Evolutionary conservation across 2,888 invertebrate species (phyloP).

Genomic region (Dorcus hopei): DNA sequence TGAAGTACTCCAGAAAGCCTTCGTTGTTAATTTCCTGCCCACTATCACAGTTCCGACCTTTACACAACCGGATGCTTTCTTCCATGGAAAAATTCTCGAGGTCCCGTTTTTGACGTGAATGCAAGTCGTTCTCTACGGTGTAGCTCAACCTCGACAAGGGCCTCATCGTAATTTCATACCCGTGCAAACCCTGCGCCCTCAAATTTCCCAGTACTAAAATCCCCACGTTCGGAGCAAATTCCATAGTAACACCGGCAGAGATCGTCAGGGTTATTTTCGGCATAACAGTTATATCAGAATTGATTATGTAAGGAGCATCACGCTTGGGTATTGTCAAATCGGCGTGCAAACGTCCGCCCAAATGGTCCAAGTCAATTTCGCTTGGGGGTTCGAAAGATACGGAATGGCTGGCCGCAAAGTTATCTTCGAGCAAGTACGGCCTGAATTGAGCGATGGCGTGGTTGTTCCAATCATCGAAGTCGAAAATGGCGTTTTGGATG

Average conservation of each 20-base stretch:
- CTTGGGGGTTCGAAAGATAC: slow-evolving; percentile 60
- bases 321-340: slow-evolving; percentile 64
- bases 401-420: slow-evolving; percentile 74
- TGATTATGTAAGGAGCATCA: slow-evolving; percentile 72
- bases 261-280: slow-evolving; percentile 85
- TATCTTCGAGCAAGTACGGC: slow-evolving; percentile 80
- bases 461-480: slow-evolving; percentile 99
- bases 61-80: slow-evolving; percentile 75
- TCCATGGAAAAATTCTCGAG: slow-evolving; percentile 56
- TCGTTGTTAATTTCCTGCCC: slow-evolving; percentile 58
- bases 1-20: slow-evolving; percentile 94
- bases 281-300: slow-evolving; percentile 94
- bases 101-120: slow-evolving; percentile 48
- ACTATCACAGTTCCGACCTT: slow-evolving; percentile 67
- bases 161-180: slow-evolving; percentile 75
- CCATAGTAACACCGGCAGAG: slow-evolving; percentile 83
- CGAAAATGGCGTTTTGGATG: slow-evolving; percentile 86
- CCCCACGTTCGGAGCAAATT: slow-evolving; percentile 94
- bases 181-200: slow-evolving; percentile 74
- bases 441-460: slow-evolving; percentile 89
- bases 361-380: slow-evolving; percentile 60
- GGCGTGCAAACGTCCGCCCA: slow-evolving; percentile 74
- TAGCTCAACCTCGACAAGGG: slow-evolving; percentile 50
- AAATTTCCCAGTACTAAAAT: slow-evolving; percentile 91
- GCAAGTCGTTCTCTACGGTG: slow-evolving; percentile 47